Evolutionary conservation across 2,797 vertebrate species (phyloP).

Genomic region (Halcyon badia): DNA sequence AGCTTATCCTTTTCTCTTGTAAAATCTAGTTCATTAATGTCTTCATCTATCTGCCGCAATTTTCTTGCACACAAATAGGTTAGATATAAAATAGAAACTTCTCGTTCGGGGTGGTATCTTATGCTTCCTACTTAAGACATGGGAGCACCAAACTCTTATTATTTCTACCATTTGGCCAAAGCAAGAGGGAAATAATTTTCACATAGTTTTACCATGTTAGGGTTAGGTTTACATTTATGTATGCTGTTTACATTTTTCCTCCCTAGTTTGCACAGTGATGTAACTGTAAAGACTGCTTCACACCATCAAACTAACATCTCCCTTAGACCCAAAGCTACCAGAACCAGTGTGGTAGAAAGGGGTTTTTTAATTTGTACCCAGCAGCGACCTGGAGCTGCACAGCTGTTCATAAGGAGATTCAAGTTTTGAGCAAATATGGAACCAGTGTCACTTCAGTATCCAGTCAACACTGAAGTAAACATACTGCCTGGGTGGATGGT

Average conservation of each 20-base stretch:
- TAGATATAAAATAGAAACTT: neutral
- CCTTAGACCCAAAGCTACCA: neutral
- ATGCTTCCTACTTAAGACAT: neutral
- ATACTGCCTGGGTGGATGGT: neutral
- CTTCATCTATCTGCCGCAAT: neutral
- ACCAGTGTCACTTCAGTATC: accelerated
- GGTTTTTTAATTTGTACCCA: neutral
- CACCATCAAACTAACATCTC: neutral
- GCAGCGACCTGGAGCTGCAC: neutral
- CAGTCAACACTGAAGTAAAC: neutral
- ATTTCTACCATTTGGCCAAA: neutral
- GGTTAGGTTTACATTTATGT: no score
- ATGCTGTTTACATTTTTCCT: neutral
- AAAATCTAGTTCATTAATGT: neutral
- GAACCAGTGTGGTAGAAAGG: neutral
- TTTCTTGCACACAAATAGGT: neutral
- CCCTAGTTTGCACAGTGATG: neutral
- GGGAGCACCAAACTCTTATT: neutral
- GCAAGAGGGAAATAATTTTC: slow-evolving; percentile 4
- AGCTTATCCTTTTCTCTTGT: neutral
- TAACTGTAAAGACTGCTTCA: neutral
- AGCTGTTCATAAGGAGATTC: neutral
- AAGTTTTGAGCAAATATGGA: neutral
- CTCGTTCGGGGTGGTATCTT: neutral
- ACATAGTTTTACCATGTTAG: neutral